Evolutionary conservation across 2,113 vertebrate species (phyloP).

Genomic region (Chloropsis cyanopogon): DNA sequence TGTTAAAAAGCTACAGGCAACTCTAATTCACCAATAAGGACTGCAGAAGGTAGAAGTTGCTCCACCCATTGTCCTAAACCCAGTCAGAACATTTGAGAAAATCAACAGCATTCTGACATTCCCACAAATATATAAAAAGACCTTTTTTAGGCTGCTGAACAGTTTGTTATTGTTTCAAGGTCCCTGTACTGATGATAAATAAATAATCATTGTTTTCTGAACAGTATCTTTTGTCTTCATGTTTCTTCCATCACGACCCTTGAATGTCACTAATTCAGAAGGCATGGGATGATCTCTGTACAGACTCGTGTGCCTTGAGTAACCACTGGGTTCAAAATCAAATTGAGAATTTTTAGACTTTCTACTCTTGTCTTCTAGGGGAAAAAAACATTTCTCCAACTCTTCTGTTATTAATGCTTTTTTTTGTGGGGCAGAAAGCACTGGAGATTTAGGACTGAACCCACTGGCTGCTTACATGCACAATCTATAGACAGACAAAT

Average conservation of each 20-base stretch:
- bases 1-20: slow-evolving; percentile 45
- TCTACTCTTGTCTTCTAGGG: not conserved
- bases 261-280: not conserved
- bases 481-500: rapidly evolving
- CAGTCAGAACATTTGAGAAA: not conserved
- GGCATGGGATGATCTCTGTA: not conserved
- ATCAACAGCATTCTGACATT: not conserved
- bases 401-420: not conserved
- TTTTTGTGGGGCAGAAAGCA: not conserved
- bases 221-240: not conserved
- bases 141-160: slow-evolving; percentile 17
- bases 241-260: not conserved
- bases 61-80: slow-evolving; percentile 28
- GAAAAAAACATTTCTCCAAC: not conserved
- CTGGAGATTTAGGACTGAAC: not conserved
- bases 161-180: slow-evolving; percentile 21
- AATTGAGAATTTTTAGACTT: not conserved
- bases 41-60: not conserved
- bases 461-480: not conserved
- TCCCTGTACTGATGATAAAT: slow-evolving; percentile 22
- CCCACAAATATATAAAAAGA: not conserved
- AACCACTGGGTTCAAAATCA: not conserved
- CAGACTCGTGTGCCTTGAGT: not conserved
- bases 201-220: slow-evolving; percentile 17
- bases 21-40: slow-evolving; percentile 61